Evolutionary conservation across 2,797 vertebrate species (phyloP).

Genomic region (Lemur catta): DNA sequence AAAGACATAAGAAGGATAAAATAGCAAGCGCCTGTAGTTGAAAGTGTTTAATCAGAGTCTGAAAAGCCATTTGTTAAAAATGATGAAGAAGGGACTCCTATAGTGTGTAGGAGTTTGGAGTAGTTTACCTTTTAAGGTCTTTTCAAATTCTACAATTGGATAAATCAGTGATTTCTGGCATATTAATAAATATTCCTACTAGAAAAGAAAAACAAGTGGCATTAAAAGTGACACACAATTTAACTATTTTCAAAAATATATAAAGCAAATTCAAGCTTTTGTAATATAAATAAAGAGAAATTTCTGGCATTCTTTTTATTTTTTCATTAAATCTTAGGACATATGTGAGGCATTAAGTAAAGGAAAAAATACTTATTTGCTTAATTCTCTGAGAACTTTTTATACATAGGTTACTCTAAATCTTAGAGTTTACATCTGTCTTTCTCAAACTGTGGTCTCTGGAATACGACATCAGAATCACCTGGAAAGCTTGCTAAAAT

Average conservation of each 20-base stretch:
- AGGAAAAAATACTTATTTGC: background rate
- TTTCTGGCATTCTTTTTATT: background rate
- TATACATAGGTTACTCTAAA: background rate
- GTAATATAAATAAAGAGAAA: background rate
- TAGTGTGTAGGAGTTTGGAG: background rate
- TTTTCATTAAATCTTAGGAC: background rate
- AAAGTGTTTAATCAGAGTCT: background rate
- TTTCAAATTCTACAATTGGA: background rate
- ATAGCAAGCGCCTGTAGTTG: background rate
- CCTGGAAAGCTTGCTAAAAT: background rate
- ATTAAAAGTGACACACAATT: background rate
- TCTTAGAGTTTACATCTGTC: background rate
- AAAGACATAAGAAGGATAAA: background rate
- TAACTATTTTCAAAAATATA: background rate
- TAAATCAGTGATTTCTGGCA: constrained; percentile 6
- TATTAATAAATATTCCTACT: background rate
- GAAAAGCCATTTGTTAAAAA: background rate
- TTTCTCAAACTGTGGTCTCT: background rate
- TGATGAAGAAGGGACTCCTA: background rate
- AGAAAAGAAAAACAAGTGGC: background rate
- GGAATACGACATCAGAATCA: background rate
- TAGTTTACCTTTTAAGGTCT: background rate
- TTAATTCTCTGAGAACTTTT: background rate
- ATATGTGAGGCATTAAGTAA: background rate
- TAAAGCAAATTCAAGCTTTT: background rate